Base-by-base conservation (phyloP, 2,113 vertebrate genomes). In the Dromas ardeola region DNA sequence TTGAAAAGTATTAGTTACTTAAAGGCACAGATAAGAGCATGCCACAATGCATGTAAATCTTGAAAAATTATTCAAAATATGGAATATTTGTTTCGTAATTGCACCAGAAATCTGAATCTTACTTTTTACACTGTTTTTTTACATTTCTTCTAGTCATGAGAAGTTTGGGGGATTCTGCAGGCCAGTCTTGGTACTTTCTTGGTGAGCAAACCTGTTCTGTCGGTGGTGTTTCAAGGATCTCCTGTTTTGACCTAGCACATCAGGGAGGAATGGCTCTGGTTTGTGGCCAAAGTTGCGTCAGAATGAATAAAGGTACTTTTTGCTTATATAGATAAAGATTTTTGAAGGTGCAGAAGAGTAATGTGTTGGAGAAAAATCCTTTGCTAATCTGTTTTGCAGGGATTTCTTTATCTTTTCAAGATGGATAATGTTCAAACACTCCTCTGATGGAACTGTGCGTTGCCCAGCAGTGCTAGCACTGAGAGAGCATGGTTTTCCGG, bases 371-470 rank as follows among this genome's bases (percentile, higher is more conserved):
- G 79, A 84, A 92, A 66, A 93, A 74, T 45, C n/a, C 71, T 81
- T 70, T 38, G 55, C 67, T 92, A 23, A 83, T 70, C 32, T 81
- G 36, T 42, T 36, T 67, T 43, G 36, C 23, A 34, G 34, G 20
- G 16, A 52, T 88, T 91, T 91, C 45, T 10, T 38, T 81, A 23
- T 86, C 71, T 76, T 90, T 83, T 81, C n/a, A 47, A 45, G 86
- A 30, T 29, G n/a, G 38, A 11, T 67, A 42, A 52, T 5, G 32
- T 62, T 88, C 53, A 32, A 52, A n/a, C 34, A 8, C 11, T 69
- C 6, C 61, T 65, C 34, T 85, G 70, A 52, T 65, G 89, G 61
- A 72, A n/a, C 22, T 8, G 4, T 49, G 86, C 36, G 65, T 71
- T 62, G 42, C 36, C 43, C 86, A 47, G 74, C 55, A 30, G 88